Percentiles rank a stretch among this genome's conserved stretches.
Evolutionary conservation across 2,888 invertebrate species (phyloP).

Genomic region (Nephrotoma guestfalica): DNA sequence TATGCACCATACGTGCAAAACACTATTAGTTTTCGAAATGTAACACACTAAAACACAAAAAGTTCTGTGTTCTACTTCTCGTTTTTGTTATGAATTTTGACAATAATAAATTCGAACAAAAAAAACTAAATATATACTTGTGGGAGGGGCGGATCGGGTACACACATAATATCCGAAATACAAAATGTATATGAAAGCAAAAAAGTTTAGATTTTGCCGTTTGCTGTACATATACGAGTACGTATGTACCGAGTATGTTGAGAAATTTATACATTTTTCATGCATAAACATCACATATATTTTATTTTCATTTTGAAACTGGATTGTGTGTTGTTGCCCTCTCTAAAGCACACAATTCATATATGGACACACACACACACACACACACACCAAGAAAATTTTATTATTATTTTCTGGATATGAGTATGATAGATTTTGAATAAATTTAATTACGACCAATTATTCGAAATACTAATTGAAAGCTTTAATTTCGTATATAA

Average conservation of each 20-base stretch:
- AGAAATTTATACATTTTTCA: not conserved
- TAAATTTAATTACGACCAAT: not conserved
- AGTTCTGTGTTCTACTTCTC: not conserved
- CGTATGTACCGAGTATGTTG: not conserved
- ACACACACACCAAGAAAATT: not conserved
- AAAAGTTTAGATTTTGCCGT: not conserved
- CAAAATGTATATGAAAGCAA: not conserved
- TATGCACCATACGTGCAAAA: not conserved
- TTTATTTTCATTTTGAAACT: not conserved
- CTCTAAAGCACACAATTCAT: not conserved
- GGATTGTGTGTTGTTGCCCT: not conserved
- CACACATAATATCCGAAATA: not conserved
- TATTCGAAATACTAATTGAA: not conserved
- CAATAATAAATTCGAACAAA: not conserved
- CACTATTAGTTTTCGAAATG: not conserved
- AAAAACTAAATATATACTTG: not conserved
- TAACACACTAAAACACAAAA: not conserved
- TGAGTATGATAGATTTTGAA: not conserved
- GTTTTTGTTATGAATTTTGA: not conserved
- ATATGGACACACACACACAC: not conserved
- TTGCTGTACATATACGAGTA: not conserved
- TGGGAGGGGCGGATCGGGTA: not conserved
- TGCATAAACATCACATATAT: not conserved
- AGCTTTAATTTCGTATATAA: not conserved
- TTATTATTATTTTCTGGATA: not conserved